A percentile compares a stretch with the other conserved stretches of the same genome.
These are phyloP conservation scores for Drosophila pectinifera DNA, from an alignment of 1,140 invertebrate species.

Conservation along the genomic window DNA sequence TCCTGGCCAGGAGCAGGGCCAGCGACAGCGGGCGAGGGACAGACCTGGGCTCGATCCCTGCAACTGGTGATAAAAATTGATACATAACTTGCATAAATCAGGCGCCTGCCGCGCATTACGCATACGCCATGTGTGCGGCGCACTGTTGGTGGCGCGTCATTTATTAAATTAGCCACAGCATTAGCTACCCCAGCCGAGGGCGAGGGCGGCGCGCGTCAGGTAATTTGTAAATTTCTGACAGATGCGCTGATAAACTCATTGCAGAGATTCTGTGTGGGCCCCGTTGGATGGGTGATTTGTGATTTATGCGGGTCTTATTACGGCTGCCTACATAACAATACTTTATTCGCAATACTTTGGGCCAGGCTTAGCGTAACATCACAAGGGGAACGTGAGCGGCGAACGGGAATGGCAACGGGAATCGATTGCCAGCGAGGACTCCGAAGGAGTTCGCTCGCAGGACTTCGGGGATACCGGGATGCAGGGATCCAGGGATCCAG, in stretches of 20 bases:
- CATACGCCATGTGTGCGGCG: conserved; percentile 64
- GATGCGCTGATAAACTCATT: conserved; percentile 83
- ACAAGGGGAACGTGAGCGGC: conserved; percentile 50
- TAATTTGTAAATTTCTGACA: conserved; percentile 84
- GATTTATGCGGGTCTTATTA: conserved; percentile 77
- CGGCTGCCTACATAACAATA: conserved; percentile 70
- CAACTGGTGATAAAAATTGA: conserved; percentile 83
- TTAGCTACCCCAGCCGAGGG: conserved; percentile 40
- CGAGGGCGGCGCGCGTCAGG: conserved; percentile 64
- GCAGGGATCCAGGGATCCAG: conserved; percentile 26
- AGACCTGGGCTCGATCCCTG: conserved; percentile 60
- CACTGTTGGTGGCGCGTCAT: conserved; percentile 47
- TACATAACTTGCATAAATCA: conserved; percentile 83
- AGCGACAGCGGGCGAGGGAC: neutral
- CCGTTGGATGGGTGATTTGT: conserved; percentile 34
- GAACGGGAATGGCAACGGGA: conserved; percentile 33
- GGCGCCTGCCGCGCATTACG: conserved; percentile 66
- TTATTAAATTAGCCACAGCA: conserved; percentile 82
- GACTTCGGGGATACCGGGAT: conserved; percentile 13
- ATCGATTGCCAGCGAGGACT: conserved; percentile 34
- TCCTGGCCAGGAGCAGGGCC: conserved; percentile 2
- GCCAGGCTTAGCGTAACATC: conserved; percentile 76
- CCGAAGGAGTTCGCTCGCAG: conserved; percentile 17
- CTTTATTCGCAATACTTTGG: conserved; percentile 81
- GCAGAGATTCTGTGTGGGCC: conserved; percentile 63